Percentiles rank a stretch among this genome's conserved stretches.
Evolutionary conservation across 2,888 invertebrate genomes (phyloP).

Genomic region (Pyrrhia umbra): DNA sequence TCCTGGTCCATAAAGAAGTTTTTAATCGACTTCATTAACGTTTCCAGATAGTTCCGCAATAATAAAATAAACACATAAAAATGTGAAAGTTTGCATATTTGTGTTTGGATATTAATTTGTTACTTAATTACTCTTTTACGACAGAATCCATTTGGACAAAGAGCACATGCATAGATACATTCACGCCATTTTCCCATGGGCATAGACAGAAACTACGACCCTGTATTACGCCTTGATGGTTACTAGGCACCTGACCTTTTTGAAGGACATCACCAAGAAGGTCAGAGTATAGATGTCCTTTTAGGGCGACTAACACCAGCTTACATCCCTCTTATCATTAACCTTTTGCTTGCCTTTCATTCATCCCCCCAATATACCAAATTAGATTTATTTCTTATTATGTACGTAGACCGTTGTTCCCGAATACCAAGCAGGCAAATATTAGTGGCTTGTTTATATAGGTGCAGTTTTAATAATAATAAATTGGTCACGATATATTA

Average conservation of each 20-base stretch:
- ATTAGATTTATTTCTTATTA: too few relatives aligned
- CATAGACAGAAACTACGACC: background rate
- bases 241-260: background rate
- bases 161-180: background rate
- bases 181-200: background rate
- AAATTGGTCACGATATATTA: conserved; percentile 11
- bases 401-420: background rate
- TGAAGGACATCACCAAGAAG: background rate
- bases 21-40: too few relatives aligned
- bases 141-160: background rate
- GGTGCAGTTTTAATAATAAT: conserved; percentile 10
- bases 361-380: too few relatives aligned
- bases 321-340: background rate
- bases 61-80: background rate
- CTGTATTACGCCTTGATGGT: background rate
- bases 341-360: background rate
- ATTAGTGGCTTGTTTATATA: background rate
- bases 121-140: background rate
- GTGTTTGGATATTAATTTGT: background rate
- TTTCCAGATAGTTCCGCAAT: too few relatives aligned
- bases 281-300: background rate
- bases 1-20: background rate
- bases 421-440: background rate
- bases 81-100: background rate
- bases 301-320: background rate